Evolutionary conservation across 2,888 invertebrate species (phyloP).

Genomic region (Pandemis heparana): DNA sequence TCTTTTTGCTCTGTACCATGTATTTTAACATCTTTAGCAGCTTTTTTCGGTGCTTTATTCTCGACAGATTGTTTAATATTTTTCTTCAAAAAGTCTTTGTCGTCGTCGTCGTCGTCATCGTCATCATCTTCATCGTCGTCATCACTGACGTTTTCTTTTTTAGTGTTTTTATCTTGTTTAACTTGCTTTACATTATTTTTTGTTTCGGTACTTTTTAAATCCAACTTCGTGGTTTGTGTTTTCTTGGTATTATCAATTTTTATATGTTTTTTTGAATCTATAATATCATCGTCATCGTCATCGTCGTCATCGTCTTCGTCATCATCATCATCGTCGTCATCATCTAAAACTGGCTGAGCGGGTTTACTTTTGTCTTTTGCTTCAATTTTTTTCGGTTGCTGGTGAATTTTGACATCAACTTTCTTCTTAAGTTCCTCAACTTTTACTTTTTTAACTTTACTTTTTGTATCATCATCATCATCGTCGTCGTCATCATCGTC

Average conservation of each 20-base stretch:
- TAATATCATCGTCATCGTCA: constrained; percentile 48
- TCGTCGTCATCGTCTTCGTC: constrained; percentile 49
- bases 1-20: constrained; percentile 44
- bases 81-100: constrained; percentile 47
- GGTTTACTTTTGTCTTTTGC: constrained; percentile 23
- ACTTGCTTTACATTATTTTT: constrained; percentile 28
- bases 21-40: constrained; percentile 49
- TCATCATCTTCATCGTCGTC: constrained; percentile 35
- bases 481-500: constrained; percentile 50
- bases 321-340: constrained; percentile 24
- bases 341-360: constrained; percentile 8
- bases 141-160: not conserved
- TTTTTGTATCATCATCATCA: constrained; percentile 13
- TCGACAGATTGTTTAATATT: constrained; percentile 34
- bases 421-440: constrained; percentile 12
- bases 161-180: constrained; percentile 28
- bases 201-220: constrained; percentile 19
- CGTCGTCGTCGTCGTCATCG: constrained; percentile 39
- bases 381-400: constrained; percentile 33
- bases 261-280: constrained; percentile 28
- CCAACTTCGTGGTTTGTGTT: not conserved
- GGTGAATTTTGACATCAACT: constrained; percentile 16
- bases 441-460: constrained; percentile 11
- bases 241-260: constrained; percentile 3
- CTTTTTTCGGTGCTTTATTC: constrained; percentile 41